Conservation (phyloP, 2,888 invertebrate species). For the Eugnorisma glareosa region DNA sequence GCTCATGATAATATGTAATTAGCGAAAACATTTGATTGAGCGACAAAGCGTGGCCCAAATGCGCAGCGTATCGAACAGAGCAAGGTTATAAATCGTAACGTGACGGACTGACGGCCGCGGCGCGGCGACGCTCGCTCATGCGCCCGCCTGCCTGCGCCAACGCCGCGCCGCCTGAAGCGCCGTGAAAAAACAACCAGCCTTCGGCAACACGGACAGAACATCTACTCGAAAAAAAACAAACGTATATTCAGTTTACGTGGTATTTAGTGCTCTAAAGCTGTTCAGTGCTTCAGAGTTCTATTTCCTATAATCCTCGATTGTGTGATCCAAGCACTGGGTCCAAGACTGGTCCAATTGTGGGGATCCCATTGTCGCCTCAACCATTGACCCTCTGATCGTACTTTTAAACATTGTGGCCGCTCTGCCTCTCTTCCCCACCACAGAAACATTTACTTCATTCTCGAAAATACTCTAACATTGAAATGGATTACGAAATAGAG, state of each 20-base stretch:
- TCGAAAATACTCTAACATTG: conserved; percentile 62
- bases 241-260: background rate
- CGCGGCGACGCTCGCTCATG: conserved; percentile 1
- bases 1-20: conserved; percentile 38
- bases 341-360: background rate
- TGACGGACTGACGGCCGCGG: conserved; percentile 26
- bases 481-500: conserved; percentile 52
- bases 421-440: conserved; percentile 67
- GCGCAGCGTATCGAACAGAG: conserved; percentile 66
- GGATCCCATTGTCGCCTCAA: background rate
- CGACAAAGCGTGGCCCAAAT: conserved; percentile 61
- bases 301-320: background rate
- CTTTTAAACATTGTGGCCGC: conserved; percentile 43
- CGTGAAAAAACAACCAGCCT: conserved; percentile 75
- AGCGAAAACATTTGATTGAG: conserved; percentile 47
- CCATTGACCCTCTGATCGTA: conserved; percentile 17
- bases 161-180: conserved; percentile 60
- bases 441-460: conserved; percentile 46
- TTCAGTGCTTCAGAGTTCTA: too few species aligned
- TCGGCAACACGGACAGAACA: conserved; percentile 51
- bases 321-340: background rate
- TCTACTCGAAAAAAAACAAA: background rate
- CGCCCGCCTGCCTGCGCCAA: conserved; percentile 25
- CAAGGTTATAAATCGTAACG: conserved; percentile 63
- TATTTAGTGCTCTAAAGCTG: background rate